Conservation (phyloP, 2,797 vertebrate species). For the Onychomys leucogaster region DNA sequence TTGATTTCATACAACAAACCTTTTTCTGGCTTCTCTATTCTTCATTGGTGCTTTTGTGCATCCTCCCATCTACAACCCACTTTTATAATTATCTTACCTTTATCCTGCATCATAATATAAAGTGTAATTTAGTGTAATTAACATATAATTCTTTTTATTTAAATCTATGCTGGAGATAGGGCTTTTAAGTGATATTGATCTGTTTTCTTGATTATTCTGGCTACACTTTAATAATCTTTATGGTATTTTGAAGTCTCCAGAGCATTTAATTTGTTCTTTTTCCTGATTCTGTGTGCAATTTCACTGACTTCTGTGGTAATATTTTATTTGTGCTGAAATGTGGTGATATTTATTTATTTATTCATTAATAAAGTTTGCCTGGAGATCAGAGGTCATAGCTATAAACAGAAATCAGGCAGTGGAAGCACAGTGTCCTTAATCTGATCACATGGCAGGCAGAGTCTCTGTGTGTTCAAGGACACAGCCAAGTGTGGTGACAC, state of each 20-base stretch:
- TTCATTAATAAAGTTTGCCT: too few species aligned
- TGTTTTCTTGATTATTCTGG: background rate
- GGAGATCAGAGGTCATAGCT: too few species aligned
- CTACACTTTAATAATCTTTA: background rate
- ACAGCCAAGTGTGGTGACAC: too few species aligned
- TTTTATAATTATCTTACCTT: background rate
- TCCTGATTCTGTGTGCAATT: background rate
- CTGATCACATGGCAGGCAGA: too few species aligned
- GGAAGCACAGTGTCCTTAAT: too few species aligned
- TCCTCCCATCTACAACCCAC: background rate
- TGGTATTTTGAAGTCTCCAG: background rate
- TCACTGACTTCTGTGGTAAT: background rate
- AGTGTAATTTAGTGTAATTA: background rate
- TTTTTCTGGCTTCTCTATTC: background rate
- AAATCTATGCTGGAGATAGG: background rate
- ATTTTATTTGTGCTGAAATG: background rate
- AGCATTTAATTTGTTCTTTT: background rate
- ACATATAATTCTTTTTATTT: background rate
- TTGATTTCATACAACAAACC: background rate
- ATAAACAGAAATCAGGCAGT: too few species aligned
- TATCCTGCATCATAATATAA: background rate
- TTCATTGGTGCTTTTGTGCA: background rate
- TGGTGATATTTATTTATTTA: too few species aligned
- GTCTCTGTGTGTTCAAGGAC: too few species aligned
- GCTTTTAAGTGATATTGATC: background rate